A percentile compares a stretch with the other conserved stretches of the same genome.
phyloP scores from a whole-genome alignment of 1,140 invertebrate genomes.

The Musca vetustissima region DNA sequence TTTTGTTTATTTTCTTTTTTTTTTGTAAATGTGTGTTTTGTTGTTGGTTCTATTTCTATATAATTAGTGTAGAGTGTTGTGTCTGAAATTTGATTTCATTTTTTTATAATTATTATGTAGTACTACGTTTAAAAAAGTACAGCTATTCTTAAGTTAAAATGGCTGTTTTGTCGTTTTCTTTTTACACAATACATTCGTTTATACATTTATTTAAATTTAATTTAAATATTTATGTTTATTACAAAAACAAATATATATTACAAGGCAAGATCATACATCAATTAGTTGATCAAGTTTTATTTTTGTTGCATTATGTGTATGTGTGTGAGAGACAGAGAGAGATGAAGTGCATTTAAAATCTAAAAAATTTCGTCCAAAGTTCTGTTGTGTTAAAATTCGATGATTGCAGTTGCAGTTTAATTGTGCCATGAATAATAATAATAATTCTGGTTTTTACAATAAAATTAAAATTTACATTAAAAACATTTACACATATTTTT shows the following conservation, averaged over 20 bases:
- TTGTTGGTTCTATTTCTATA: background rate
- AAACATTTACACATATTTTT: background rate
- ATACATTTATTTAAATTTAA: background rate
- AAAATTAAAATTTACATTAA: background rate
- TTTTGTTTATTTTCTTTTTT: background rate
- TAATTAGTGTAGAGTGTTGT: background rate
- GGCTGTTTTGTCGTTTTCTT: slow-evolving; percentile 11
- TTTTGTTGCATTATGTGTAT: background rate
- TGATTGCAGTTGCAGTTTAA: slow-evolving; percentile 7
- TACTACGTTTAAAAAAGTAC: background rate
- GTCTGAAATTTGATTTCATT: slow-evolving; percentile 15
- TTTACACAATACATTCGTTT: too few species aligned
- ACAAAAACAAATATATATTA: slow-evolving; percentile 12
- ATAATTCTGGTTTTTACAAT: background rate
- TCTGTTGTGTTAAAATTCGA: slow-evolving; percentile 7
- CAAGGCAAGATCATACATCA: slow-evolving; percentile 21
- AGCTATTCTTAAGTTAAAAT: background rate
- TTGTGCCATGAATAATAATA: background rate
- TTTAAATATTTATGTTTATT: background rate
- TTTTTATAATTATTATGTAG: background rate
- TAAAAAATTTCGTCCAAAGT: too few species aligned
- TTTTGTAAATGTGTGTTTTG: background rate
- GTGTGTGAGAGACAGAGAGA: too few species aligned
- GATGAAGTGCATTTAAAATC: too few species aligned
- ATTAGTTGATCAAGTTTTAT: slow-evolving; percentile 11